phyloP scores from a whole-genome alignment of 2,888 invertebrate species.

The Clistopyga incitator region DNA sequence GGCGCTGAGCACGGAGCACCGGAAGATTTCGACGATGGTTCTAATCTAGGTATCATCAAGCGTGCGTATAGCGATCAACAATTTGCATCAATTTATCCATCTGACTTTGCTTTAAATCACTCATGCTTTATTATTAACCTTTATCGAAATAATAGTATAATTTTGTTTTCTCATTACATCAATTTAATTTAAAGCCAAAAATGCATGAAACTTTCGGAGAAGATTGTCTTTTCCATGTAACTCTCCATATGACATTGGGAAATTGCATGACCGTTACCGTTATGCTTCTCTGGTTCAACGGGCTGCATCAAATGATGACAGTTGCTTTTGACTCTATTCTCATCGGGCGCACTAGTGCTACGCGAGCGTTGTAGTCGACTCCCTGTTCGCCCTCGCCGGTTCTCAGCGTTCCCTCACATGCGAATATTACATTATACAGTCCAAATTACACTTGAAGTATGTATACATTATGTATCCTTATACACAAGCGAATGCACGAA shows the following conservation, averaged over 20 bases:
- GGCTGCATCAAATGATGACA: slow-evolving; percentile 68
- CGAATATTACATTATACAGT: slow-evolving; percentile 72
- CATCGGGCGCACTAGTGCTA: slow-evolving; percentile 7
- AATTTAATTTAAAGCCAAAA: background rate
- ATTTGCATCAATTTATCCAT: background rate
- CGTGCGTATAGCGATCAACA: slow-evolving; percentile 71
- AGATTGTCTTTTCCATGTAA: background rate
- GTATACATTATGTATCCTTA: slow-evolving; percentile 49
- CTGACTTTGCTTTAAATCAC: background rate
- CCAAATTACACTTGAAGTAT: slow-evolving; percentile 69
- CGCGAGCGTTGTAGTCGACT: slow-evolving; percentile 5
- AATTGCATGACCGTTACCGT: background rate
- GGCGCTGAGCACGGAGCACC: slow-evolving; percentile 76
- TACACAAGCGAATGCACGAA: slow-evolving; percentile 1
- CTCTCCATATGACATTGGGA: background rate
- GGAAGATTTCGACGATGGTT: slow-evolving; percentile 77
- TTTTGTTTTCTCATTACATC: background rate
- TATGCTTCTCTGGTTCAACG: slow-evolving; percentile 5
- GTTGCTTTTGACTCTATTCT: slow-evolving; percentile 66
- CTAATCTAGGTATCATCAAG: slow-evolving; percentile 76
- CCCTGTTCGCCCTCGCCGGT: slow-evolving; percentile 53
- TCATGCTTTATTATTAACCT: background rate
- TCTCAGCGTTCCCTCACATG: slow-evolving; percentile 54
- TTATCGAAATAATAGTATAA: background rate
- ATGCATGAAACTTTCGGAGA: background rate